Base-by-base conservation (phyloP, 2,888 invertebrate species). In the Chalcosyrphus nemorum region DNA sequence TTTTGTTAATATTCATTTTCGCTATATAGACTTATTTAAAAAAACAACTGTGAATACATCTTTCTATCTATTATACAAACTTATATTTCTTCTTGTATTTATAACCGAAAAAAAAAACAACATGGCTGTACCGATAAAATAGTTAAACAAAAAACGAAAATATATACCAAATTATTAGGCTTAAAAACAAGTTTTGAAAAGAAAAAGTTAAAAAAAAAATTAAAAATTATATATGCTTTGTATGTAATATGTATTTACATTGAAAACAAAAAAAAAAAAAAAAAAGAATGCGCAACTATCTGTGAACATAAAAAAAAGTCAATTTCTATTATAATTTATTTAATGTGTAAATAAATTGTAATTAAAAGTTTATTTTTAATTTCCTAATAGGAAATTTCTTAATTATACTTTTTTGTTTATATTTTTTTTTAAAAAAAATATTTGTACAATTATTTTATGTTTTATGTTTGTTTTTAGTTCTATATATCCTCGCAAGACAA, bases 261-360 rank as follows among this genome's bases (percentile, higher is more conserved):
- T 71, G 52, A 47, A 82, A 72, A n/a, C n/a, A n/a, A n/a, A n/a
- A n/a, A n/a, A n/a, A n/a, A n/a, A n/a, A n/a, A n/a, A n/a, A n/a
- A n/a, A n/a, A n/a, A n/a, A n/a, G n/a, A n/a, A 82, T 72, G 63
- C 68, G 78, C 78, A 78, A 84, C 82, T 75, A 75, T 84, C 84
- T 84, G 84, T 84, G 84, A 84, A 70, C 9, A 65, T 80, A 41
- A 70, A 63, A 82, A 43, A 68, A 75, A 84, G 84, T 84, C 74
- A 84, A 57, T 80, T 78, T 50, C 63, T 50, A 63, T 63, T 75
- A 84, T 65, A 75, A 80, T 84, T 80, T 80, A 84, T 84, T 84
- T 68, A 59, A 59, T 57, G 19, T 81, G 65, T 77, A 63, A 74
- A 84, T 66, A 74, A 50, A 68, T 82, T 57, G 54, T 72, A 77